Base-by-base conservation (phyloP, 2,888 invertebrate genomes). In the Drosophila yooni region DNA sequence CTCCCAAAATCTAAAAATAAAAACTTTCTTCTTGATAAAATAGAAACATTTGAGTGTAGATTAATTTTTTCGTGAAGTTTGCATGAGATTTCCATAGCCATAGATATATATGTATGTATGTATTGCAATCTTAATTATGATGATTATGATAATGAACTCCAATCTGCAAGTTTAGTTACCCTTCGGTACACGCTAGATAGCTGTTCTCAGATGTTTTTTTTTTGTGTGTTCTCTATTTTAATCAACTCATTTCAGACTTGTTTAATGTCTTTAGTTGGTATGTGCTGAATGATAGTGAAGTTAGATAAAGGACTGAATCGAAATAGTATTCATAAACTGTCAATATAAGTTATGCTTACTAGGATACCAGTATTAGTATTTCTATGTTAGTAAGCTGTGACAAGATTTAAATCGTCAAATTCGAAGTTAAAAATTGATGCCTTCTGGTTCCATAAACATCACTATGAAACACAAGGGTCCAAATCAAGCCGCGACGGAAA, bases 401-500 rank as follows among this genome's bases (percentile, higher is more conserved):
- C 21, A 51, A 31, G 29, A 48, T 21, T 29, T n/a, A 29, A n/a
- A 13, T 10, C 10, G 10, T 50, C 18, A 50, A 18, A 21, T 21
- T 48, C 21, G 2, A 50, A 11, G 3, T 38, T 18, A 38, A 40
- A 11, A 54, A 2, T 59, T 29, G 61, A 18, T 51, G 25, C 8
- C 46, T 1, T 21, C 18, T 18, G 58, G 27, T 31, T 43, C 38
- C 27, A 43, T 38, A 62, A 38, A 31, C 15, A 33, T 6, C 29
- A 43, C 40, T 43, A 83, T 83, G 83, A 53, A 70, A 46, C 74
- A 70, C 13, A 70, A 69, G 18, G 76, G 74, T 11, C 88, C 83
- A 15, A 84, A 88, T 33, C 81, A 81, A 29, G 83, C 81, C 87
- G 0, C 60, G 82, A 1, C 89, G 84, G n/a, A 76, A 77, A 21